phyloP scores from a whole-genome alignment of 2,888 invertebrate species.

The Apamea sordens region DNA sequence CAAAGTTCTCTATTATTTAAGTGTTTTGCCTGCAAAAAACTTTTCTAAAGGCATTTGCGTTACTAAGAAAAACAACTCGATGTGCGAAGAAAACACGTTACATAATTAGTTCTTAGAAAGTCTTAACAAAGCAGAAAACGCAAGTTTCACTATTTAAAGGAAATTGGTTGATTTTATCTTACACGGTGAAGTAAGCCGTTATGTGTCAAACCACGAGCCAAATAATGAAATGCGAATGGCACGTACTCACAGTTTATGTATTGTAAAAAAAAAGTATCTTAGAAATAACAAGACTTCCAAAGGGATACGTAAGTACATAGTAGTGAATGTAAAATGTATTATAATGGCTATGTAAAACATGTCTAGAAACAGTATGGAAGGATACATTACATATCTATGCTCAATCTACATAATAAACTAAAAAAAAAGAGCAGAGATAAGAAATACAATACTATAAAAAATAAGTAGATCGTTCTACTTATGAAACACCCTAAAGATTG shows the following conservation, averaged over 20 bases:
- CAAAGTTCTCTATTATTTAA: background rate
- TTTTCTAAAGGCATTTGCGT: background rate
- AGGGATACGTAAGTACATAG: background rate
- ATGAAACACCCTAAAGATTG: conserved; percentile 42
- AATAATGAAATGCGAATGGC: background rate
- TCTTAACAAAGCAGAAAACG: background rate
- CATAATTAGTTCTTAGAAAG: background rate
- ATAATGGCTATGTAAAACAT: background rate
- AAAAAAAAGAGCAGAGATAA: conserved; percentile 17
- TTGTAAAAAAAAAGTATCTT: background rate
- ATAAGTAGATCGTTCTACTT: conserved; percentile 46
- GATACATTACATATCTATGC: background rate
- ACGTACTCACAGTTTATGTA: background rate
- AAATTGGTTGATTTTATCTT: background rate
- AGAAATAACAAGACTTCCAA: background rate
- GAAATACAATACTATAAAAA: conserved; percentile 38
- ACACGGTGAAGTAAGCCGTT: background rate
- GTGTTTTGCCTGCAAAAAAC: too few species aligned
- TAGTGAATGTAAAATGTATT: background rate
- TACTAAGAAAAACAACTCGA: background rate
- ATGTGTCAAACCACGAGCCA: background rate
- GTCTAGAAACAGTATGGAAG: background rate
- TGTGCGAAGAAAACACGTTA: background rate
- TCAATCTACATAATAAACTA: conserved; percentile 19
- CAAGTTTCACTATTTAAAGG: background rate